These are phyloP conservation scores for Coracias cyanogaster DNA, from an alignment of 2,797 vertebrate species.

Conservation along the genomic window DNA sequence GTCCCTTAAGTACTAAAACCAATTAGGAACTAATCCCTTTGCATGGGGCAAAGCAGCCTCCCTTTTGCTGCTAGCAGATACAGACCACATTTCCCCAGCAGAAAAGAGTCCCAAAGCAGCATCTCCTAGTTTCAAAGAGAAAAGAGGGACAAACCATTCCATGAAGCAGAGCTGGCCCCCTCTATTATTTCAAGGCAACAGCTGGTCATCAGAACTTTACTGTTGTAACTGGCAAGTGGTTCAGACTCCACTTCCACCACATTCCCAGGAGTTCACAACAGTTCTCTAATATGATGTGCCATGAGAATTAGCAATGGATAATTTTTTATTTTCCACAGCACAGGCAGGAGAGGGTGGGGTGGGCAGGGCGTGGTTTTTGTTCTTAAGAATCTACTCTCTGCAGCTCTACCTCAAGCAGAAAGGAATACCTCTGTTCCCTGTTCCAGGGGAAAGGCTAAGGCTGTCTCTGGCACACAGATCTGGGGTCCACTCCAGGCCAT, in stretches of 20 bases:
- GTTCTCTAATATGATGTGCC: background rate
- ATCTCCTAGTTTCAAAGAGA: background rate
- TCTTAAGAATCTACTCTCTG: background rate
- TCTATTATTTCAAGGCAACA: background rate
- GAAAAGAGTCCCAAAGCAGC: background rate
- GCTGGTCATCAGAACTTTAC: background rate
- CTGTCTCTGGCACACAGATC: background rate
- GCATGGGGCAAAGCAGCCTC: background rate
- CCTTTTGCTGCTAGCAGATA: background rate
- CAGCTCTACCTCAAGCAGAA: background rate
- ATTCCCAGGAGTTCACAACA: background rate
- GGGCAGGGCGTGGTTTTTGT: too few species aligned
- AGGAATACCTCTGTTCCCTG: background rate
- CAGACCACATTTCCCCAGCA: background rate
- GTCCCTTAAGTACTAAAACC: constrained; percentile 33
- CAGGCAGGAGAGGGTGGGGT: too few species aligned
- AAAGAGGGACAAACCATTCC: background rate
- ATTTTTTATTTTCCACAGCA: background rate
- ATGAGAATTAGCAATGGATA: background rate
- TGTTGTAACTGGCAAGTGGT: background rate
- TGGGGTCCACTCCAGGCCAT: background rate
- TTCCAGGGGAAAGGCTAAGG: background rate
- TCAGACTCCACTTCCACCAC: background rate
- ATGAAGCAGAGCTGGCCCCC: background rate
- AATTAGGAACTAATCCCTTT: constrained; percentile 28